phyloP scores from a whole-genome alignment of 2,797 vertebrate genomes.

The Sebastiscus albofasciatus region DNA sequence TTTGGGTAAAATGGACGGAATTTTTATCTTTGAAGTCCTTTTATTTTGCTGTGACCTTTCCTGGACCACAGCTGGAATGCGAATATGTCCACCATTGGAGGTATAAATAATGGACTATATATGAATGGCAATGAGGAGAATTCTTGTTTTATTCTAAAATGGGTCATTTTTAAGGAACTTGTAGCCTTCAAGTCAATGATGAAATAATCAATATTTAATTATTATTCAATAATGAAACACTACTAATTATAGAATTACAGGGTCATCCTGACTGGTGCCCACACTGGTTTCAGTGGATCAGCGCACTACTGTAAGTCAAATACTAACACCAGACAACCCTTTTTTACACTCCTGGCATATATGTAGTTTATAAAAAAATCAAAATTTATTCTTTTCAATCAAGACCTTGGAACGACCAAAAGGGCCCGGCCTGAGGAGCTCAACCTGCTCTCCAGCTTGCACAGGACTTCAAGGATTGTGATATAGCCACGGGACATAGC shows the following conservation, averaged over 20 bases:
- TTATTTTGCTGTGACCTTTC: not conserved
- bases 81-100: not conserved
- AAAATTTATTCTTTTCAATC: conserved; percentile 50
- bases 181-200: not conserved
- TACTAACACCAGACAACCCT: not conserved
- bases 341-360: conserved; percentile 11
- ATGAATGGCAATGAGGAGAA: not conserved
- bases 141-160: not conserved
- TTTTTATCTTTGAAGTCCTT: not conserved
- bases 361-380: conserved; percentile 44
- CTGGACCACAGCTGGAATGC: not conserved
- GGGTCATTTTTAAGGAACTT: not conserved
- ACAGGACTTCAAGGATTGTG: conserved; percentile 71
- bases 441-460: conserved; percentile 46
- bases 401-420: conserved; percentile 47
- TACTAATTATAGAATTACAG: not conserved
- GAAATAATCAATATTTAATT: not conserved
- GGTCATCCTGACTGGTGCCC: not conserved
- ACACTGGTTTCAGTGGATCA: not conserved
- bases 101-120: not conserved
- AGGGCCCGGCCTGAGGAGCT: conserved; percentile 41
- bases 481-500: conserved; percentile 69
- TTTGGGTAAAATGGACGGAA: not conserved
- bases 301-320: not conserved
- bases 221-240: not conserved